Base-by-base conservation (phyloP, 2,113 vertebrate genomes). In the Mustela nigripes region DNA sequence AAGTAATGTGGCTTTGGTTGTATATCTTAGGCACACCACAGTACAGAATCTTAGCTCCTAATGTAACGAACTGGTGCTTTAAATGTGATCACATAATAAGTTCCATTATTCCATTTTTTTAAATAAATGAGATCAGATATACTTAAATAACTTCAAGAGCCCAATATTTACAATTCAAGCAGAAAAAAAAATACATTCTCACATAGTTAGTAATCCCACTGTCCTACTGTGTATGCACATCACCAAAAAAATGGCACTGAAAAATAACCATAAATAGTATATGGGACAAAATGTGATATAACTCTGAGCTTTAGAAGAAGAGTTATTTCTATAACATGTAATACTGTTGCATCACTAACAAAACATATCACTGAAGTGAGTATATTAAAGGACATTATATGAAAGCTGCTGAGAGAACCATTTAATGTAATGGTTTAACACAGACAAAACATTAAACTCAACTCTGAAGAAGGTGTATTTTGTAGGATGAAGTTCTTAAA, bases 1-100 rank as follows among this genome's bases (percentile, higher is more conserved):
- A 97, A 97, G 84, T 60, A 94, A 89, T 92, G 93, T 90, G 78
- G 87, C 89, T 97, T 98, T 94, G 53, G 15, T 62, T 92, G 31
- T 90, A 96, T 81, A 94, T 87, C 42, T 92, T 90, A 92, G 84
- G 50, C 71, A 95, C 80, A 94, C 26, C 19, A 94, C 12, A 96
- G 90, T 62, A 94, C 31, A 86, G 58, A 81, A 96, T 89, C 94
- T 97, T 73, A 90, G 63, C 28, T 11, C 8, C 7, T 69, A 97
- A 88, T 58, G 4, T 39, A 95, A 95, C 39, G 96, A 92, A 73
- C 15, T 74, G 14, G 39, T 67, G 31, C 65, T 97, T 98, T 85
- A 94, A 96, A 96, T 78, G 36, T 73, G 36, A 78, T 74, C 45
- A 83, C 69, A 39, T 73, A 84, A 85, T 36, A 90, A 94, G n/a